Conservation (phyloP, 2,888 invertebrate species). For the Keiferia lycopersicella region DNA sequence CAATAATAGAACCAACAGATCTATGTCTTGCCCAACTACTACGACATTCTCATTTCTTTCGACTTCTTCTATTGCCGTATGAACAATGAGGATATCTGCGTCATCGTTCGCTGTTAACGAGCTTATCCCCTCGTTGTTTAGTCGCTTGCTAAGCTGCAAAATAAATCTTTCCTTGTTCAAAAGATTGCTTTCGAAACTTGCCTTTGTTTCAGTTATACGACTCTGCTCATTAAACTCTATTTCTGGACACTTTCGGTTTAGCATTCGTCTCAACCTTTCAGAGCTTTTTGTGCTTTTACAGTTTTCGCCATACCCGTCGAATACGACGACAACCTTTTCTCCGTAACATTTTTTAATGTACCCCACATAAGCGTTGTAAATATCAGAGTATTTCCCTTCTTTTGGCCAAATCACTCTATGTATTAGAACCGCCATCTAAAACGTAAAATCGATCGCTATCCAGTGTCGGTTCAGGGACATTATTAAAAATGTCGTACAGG, state of each 20-base stretch:
- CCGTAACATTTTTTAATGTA: conserved; percentile 36
- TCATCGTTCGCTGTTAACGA: conserved; percentile 27
- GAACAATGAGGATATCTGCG: conserved; percentile 29
- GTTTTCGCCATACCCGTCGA: conserved; percentile 34
- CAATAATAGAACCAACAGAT: conserved; percentile 28
- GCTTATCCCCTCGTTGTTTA: conserved; percentile 28
- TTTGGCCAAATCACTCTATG: conserved; percentile 37
- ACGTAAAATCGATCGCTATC: conserved; percentile 17
- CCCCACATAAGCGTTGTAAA: conserved; percentile 33
- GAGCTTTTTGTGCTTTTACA: conserved; percentile 31
- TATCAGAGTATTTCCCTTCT: conserved; percentile 35
- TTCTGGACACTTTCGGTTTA: conserved; percentile 30
- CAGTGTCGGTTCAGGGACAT: conserved; percentile 10
- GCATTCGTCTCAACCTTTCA: conserved; percentile 28
- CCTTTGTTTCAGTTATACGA: conserved; percentile 25
- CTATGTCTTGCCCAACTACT: conserved; percentile 28
- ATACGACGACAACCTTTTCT: conserved; percentile 33
- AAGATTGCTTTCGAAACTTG: conserved; percentile 28
- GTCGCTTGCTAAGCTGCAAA: conserved; percentile 28
- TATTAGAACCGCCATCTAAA: conserved; percentile 26
- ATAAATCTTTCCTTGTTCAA: conserved; percentile 30
- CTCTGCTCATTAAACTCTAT: conserved; percentile 33
- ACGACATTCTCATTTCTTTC: conserved; percentile 30
- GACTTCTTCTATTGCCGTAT: conserved; percentile 29
- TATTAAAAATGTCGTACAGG: conserved; percentile 15